Evolutionary conservation across 2,888 invertebrate species (phyloP).

Genomic region (Andrena hattorfiana): DNA sequence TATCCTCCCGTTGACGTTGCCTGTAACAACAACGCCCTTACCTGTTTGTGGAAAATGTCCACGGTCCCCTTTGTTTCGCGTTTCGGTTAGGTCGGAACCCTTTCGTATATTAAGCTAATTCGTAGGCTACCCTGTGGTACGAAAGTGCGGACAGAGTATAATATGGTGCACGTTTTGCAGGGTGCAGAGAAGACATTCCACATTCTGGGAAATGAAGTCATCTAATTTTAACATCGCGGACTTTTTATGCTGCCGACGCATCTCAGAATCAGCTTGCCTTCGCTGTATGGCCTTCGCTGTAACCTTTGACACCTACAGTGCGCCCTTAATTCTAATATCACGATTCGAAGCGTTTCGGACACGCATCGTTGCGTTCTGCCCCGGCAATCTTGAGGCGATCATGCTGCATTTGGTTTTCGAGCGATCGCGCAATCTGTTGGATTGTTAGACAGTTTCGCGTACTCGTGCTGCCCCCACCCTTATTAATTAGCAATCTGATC

Average conservation of each 20-base stretch:
- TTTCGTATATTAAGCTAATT: no score
- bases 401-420: background rate
- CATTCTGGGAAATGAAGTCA: constrained; percentile 27
- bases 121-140: no score
- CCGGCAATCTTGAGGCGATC: no score
- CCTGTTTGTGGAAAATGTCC: background rate
- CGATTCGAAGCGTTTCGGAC: background rate
- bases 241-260: constrained; percentile 24
- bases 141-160: no score
- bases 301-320: constrained; percentile 10
- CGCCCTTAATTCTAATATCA: background rate
- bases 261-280: background rate
- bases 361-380: no score
- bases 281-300: background rate
- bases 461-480: no score
- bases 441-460: no score
- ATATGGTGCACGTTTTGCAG: constrained; percentile 13
- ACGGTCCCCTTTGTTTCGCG: background rate
- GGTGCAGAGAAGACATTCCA: background rate
- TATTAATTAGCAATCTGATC: no score
- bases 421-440: background rate
- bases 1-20: background rate
- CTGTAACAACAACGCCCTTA: background rate
- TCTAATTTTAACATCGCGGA: constrained; percentile 36
- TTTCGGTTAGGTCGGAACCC: no score